Evolutionary conservation across 2,113 vertebrate species (phyloP), one percentile per base, ranked within the genome.

Genomic region (Himantopus leucocephalus): DNA sequence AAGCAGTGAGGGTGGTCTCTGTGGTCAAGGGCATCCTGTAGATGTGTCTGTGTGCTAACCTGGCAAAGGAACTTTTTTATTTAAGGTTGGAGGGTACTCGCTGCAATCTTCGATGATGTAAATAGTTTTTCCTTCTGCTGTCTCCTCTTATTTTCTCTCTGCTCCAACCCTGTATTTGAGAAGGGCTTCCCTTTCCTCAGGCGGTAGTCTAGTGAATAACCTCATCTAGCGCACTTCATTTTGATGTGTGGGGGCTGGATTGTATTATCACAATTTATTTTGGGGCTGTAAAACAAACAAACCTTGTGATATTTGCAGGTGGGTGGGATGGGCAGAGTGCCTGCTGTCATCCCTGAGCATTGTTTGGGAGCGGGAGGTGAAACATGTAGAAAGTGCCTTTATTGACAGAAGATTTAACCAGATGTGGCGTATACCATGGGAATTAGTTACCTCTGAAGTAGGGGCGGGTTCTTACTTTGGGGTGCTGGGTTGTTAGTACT

Each of bases 141-240:
- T 56, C 76, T 84, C 63, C 64, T 91, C 37, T 64, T 58, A n/a
- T 53, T 62, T 92, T 86, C 41, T 80, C 37, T 81, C n/a, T 78
- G 59, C 35, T 89, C 48, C 83, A 81, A 1, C 37, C 24, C 35
- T 83, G 59, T 77, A 5, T 90, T 82, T 93, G 81, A 95, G 78
- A 90, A 96, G 85, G 92, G 88, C 94, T 96, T 94, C 37, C 88
- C 76, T 94, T 86, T 91, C 92, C 73, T 84, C 24, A 81, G 86
- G 91, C 94, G 45, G 24, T 50, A 71, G n/a, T 72, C 59, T 55
- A 94, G 91, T 86, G 89, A 94, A 70, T 94, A 92, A 86, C 68
- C 39, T 86, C 80, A 59, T 85, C 64, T 45, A 30, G 55, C 2
- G 12, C 1, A 1, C 64, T 89, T 81, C 8, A 0, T 62, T 73